Conservation (phyloP, 2,113 vertebrate genomes). For the Anolis sagrei region DNA sequence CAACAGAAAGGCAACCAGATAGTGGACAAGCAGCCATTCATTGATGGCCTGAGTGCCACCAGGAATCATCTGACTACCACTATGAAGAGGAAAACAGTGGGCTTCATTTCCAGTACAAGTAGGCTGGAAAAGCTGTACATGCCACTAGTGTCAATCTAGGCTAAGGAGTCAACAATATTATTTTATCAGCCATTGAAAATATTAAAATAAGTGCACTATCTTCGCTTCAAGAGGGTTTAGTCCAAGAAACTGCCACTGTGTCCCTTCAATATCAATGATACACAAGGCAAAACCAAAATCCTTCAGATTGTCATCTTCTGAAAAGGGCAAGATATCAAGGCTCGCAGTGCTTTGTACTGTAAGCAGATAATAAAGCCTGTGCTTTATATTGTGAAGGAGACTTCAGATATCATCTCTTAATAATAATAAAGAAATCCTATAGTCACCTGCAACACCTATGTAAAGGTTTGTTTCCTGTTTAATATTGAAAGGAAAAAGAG, state of each 20-base stretch:
- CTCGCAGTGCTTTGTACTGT: neutral
- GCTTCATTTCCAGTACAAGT: too few species aligned
- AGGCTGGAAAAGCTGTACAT: too few species aligned
- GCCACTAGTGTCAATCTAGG: too few species aligned
- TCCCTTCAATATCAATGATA: neutral
- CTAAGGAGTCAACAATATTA: neutral
- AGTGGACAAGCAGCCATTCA: too few species aligned
- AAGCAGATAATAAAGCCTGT: neutral
- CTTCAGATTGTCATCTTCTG: neutral
- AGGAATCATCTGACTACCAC: too few species aligned
- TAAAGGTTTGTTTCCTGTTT: constrained; percentile 2
- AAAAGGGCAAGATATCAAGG: constrained; percentile 3
- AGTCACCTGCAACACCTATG: neutral
- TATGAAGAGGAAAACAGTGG: too few species aligned
- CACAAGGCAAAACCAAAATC: neutral
- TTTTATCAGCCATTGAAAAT: neutral
- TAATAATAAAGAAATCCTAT: neutral
- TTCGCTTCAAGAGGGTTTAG: neutral
- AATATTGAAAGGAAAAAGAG: neutral
- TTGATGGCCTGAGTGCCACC: too few species aligned
- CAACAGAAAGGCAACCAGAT: too few species aligned
- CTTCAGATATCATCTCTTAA: neutral
- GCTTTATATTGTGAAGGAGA: neutral
- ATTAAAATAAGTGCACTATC: neutral
- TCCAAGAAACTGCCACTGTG: too few species aligned